Evolutionary conservation across 2,797 vertebrate genomes (phyloP).

Genomic region (Triplophysa bombifrons): DNA sequence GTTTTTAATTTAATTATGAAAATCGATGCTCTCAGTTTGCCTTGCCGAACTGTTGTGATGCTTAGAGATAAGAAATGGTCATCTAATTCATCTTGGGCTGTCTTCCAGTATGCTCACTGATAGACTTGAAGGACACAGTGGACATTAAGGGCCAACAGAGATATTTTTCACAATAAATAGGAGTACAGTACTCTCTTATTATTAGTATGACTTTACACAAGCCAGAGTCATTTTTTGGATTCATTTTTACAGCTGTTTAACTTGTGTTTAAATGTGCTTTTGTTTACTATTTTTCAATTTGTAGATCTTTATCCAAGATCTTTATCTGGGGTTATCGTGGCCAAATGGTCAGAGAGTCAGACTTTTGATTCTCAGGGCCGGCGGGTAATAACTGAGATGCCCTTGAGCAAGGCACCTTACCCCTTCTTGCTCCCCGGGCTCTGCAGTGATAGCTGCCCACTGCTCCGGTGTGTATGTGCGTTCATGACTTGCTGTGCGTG

Average conservation of each 20-base stretch:
- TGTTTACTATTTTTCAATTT: too few species aligned
- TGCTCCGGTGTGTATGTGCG: too few species aligned
- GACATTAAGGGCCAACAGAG: conserved; percentile 30
- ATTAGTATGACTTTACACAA: background rate
- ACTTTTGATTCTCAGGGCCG: too few species aligned
- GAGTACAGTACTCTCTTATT: background rate
- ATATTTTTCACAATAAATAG: conserved; percentile 7
- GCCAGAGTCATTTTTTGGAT: background rate
- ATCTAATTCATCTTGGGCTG: conserved; percentile 49
- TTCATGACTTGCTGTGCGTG: too few species aligned
- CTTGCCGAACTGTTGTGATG: conserved; percentile 45
- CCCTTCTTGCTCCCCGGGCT: too few species aligned
- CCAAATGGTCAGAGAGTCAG: too few species aligned
- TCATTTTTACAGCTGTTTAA: too few species aligned
- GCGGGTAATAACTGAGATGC: too few species aligned
- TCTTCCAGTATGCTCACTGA: conserved; percentile 42
- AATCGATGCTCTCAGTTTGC: conserved; percentile 58
- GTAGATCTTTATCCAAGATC: too few species aligned
- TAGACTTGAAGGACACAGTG: conserved; percentile 50
- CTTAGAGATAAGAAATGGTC: conserved; percentile 55
- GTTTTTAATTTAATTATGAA: conserved; percentile 64
- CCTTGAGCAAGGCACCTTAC: too few species aligned
- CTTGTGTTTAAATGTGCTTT: background rate
- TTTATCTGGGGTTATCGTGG: too few species aligned
- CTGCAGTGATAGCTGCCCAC: too few species aligned